A percentile compares a stretch with the other conserved stretches of the same genome.
Evolutionary conservation across 2,113 vertebrate species (phyloP).

Genomic region (Motacilla tschutschensis): DNA sequence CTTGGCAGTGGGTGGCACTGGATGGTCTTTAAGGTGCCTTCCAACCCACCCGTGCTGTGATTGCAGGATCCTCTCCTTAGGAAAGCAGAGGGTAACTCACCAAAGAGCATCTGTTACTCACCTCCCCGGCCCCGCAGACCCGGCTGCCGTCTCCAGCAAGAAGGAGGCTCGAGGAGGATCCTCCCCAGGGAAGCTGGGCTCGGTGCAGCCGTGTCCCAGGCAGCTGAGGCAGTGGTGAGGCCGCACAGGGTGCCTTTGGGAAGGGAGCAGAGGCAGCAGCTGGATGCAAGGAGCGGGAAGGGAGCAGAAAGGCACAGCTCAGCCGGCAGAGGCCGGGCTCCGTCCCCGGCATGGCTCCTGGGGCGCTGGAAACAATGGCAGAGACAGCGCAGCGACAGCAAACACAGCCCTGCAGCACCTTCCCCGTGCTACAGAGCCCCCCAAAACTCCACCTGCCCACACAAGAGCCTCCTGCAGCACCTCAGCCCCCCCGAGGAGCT

Average conservation of each 20-base stretch:
- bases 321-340: background rate
- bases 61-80: background rate
- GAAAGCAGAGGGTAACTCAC: background rate
- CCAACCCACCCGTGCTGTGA: background rate
- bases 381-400: background rate
- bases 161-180: background rate
- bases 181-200: background rate
- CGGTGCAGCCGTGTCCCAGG: background rate
- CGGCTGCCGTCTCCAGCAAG: background rate
- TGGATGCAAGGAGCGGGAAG: background rate
- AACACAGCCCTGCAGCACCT: background rate
- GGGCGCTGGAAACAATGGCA: background rate
- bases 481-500: background rate
- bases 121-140: background rate
- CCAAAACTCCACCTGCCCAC: background rate
- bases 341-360: accelerated
- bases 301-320: background rate
- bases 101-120: background rate
- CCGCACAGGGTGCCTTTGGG: background rate
- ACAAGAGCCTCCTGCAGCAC: background rate
- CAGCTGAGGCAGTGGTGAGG: background rate
- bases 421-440: accelerated
- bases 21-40: background rate
- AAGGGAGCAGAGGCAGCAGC: background rate
- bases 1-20: background rate